Base-by-base conservation (phyloP, 2,888 invertebrate species). In the Drosophila flavopinicola region DNA sequence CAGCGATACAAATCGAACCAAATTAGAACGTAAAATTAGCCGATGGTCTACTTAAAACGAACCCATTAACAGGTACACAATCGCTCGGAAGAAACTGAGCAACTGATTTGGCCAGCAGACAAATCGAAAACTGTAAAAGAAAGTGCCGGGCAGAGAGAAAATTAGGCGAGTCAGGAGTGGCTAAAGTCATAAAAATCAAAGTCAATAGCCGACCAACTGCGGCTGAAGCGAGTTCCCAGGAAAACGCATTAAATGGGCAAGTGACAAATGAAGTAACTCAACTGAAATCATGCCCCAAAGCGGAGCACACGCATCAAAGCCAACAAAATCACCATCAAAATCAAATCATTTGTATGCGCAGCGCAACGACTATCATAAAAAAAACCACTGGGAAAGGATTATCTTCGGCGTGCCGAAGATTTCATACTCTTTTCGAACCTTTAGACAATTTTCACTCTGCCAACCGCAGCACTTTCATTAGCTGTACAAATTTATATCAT, bases 301-400 rank as follows among this genome's bases (percentile, higher is more conserved):
- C 87, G 60, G 82, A 77, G 87, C 70, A 84, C 77, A 68, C 57
- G 82, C 79, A 82, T 71, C 78, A 44, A 17, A 15, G 17, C 20
- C 20, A 20, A 20, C 35, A 35, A 83, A 75, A 79, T 71, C 76
- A 66, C 61, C 64, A 82, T 61, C 63, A 70, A 87, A 83, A 83
- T 87, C 79, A 88, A 89, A 88, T 89, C 82, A 88, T 88, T 88
- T 88, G 90, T 88, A 88, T 88, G 89, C 88, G 82, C 83, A 78
- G 67, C 87, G 85, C 88, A 75, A 72, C 77, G 71, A 74, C 70
- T 75, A 82, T 79, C 87, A 74, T 86, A 87, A 87, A 85, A 85
- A 44, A 77, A 77, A 79, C 20, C n/a, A n/a, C n/a, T n/a, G n/a
- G n/a, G n/a, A n/a, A n/a, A n/a, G n/a, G n/a, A n/a, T n/a, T n/a